Base-by-base conservation (phyloP, 2,888 invertebrate species). In the Byasa hedistus region DNA sequence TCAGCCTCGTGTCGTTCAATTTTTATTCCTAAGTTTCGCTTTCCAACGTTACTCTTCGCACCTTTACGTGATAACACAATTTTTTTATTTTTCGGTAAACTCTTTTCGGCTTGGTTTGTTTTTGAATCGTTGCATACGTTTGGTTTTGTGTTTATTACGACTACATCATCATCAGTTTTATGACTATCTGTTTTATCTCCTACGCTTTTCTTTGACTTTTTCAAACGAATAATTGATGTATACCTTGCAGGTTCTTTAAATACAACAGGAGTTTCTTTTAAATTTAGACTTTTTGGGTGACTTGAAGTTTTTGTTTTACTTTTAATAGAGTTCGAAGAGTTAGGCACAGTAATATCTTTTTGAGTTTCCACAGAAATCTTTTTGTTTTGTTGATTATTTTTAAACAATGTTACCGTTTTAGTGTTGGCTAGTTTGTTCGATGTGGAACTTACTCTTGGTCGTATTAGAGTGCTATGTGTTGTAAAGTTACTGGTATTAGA, bases 301-400 rank as follows among this genome's bases (percentile, higher is more conserved):
- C 57, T 10, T 5, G 21, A 54, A 54, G 2, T 22, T 54, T 54
- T 54, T 22, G 22, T 22, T 3, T 54, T 54, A 23, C 1, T 48
- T 19, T 48, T n/a, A n/a, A n/a, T n/a, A n/a, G n/a, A 48, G n/a
- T 54, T 54, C 1, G 52, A 22, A 2, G 52, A 54, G 10, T 21
- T 54, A 10, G 52, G 12, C 10, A 54, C 10, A 22, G 21, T 22
- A 21, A 24, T n/a, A 22, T 57, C 58, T 56, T 55, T 44, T 24
- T 22, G 23, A 15, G 32, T 68, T 51, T 68, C 64, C 22, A 69
- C 61, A 19, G 69, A 61, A 52, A 69, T 69, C 17, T 62, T 64
- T 44, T 71, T 68, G 24, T 68, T 67, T 27, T 68, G 59, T 59
- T 73, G 69, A 51, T 56, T 70, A 21, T 69, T 70, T 32, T 71